Evolutionary conservation across 2,797 vertebrate species (phyloP).

Genomic region (Tapera naevia): DNA sequence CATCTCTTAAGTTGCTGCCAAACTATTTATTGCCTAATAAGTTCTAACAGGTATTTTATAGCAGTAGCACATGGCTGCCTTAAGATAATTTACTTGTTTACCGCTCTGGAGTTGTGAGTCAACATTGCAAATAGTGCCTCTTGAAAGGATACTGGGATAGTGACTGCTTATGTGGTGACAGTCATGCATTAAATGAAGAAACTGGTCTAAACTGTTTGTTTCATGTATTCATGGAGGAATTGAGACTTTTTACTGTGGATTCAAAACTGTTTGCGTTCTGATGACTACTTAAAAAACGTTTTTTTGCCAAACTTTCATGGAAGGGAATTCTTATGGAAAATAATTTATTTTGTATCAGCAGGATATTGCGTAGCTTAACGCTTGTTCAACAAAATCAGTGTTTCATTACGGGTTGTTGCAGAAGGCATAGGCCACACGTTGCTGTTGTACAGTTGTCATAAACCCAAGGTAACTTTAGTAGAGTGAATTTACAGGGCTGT

Average conservation of each 20-base stretch:
- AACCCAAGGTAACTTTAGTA: conserved; percentile 9
- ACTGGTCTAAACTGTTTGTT: background rate
- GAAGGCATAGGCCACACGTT: background rate
- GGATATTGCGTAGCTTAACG: background rate
- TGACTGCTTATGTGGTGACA: background rate
- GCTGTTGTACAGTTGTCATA: background rate
- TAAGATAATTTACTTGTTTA: background rate
- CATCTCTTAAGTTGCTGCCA: background rate
- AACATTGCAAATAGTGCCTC: background rate
- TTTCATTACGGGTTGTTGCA: background rate
- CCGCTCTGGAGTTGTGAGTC: background rate
- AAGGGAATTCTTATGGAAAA: background rate
- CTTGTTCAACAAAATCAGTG: background rate
- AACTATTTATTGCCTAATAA: background rate
- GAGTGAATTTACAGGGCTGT: background rate
- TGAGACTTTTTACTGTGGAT: background rate
- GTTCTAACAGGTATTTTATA: background rate
- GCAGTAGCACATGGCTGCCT: background rate
- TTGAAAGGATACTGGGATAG: background rate
- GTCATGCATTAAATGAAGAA: background rate
- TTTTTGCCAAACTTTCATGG: conserved; percentile 9
- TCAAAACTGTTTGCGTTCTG: background rate
- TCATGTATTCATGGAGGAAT: background rate
- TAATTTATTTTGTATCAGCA: background rate
- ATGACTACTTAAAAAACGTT: background rate